Conservation (phyloP, 30 jellyfish, hydroid and myxozoan species). For the Hydra vulgaris region DNA sequence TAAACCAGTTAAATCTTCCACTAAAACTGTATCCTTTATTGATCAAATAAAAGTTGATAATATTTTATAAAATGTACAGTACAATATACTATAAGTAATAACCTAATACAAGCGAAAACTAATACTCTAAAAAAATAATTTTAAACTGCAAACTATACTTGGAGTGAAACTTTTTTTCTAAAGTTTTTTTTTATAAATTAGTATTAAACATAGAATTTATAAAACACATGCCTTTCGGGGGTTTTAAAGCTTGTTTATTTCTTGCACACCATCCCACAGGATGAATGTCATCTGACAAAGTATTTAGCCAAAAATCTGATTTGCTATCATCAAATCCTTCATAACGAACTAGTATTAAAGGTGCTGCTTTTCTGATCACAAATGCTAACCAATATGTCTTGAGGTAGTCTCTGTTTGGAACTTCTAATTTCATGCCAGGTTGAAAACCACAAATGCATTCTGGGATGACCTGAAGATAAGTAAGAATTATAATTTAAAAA, state of each 20-base stretch:
- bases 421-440: conserved; percentile 90
- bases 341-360: conserved; percentile 68
- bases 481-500: background rate
- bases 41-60: no score
- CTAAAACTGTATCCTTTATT: no score
- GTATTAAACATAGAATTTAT: no score
- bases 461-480: conserved; percentile 41
- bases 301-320: conserved; percentile 81
- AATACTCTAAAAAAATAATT: no score
- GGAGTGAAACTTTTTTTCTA: no score
- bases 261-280: conserved; percentile 99
- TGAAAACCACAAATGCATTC: conserved; percentile 75
- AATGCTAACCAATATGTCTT: conserved; percentile 89
- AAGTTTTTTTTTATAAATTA: no score
- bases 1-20: no score
- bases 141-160: no score
- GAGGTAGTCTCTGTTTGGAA: conserved; percentile 71
- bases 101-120: no score
- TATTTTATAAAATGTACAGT: no score
- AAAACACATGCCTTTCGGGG: conserved; percentile 76
- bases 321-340: conserved; percentile 80
- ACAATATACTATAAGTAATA: no score
- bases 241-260: conserved; percentile 75
- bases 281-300: conserved; percentile 68
- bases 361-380: conserved; percentile 61